Percentiles rank a stretch among this genome's conserved stretches.
These are phyloP conservation scores for Poicephalus gulielmi DNA, from an alignment of 2,113 vertebrate genomes.

Conservation along the genomic window DNA sequence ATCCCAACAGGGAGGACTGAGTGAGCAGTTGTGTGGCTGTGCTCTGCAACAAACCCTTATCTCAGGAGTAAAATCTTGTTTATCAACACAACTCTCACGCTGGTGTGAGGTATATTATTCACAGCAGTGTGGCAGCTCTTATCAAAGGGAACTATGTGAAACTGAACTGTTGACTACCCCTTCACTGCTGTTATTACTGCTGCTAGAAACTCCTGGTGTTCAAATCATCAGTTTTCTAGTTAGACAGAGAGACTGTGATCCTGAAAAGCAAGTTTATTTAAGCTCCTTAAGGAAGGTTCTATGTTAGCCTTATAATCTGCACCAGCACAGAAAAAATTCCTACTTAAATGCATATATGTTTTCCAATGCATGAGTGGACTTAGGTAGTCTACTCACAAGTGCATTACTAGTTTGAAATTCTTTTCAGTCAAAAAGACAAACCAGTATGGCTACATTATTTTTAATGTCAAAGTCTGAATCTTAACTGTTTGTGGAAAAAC, in stretches of 20 bases:
- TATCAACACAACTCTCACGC: not conserved
- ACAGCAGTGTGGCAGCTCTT: not conserved
- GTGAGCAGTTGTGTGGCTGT: not conserved
- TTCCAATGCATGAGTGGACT: not conserved
- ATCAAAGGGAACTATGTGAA: not conserved
- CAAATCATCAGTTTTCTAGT: not conserved
- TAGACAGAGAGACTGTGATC: not conserved
- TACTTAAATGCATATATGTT: not conserved
- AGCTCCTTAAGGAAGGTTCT: not conserved
- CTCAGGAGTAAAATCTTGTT: not conserved
- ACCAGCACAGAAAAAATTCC: not conserved
- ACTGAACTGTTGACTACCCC: not conserved
- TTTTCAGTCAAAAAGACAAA: not conserved
- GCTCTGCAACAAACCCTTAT: not conserved
- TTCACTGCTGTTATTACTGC: not conserved
- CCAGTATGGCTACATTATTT: not conserved
- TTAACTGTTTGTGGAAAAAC: not conserved
- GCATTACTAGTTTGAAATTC: not conserved
- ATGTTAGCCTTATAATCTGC: not conserved
- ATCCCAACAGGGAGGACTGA: not conserved
- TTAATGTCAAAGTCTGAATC: not conserved
- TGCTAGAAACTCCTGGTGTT: not conserved
- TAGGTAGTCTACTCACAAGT: accelerated
- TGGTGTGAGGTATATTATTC: not conserved
- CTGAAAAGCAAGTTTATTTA: not conserved